Base-by-base conservation (phyloP, 2,888 invertebrate species). In the Pandemis corylana region DNA sequence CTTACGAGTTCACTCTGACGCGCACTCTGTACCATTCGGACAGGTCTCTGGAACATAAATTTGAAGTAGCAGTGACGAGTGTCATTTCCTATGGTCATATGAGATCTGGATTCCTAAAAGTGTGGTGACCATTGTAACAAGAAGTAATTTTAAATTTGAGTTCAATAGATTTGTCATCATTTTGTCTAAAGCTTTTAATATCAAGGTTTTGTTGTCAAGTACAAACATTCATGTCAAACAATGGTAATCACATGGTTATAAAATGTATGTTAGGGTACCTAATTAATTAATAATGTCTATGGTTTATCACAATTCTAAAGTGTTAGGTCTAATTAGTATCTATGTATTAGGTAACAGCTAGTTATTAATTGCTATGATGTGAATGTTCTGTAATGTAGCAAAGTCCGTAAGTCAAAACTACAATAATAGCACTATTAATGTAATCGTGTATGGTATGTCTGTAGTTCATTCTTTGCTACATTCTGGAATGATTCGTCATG, bases 1-100 rank as follows among this genome's bases (percentile, higher is more conserved):
- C 97, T 97, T 97, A 97, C 97, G 97, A 96, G 95, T 96, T 97
- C 93, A 97, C 95, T 96, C 97, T 96, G 95, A 97, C 96, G 96
- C 96, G 97, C 95, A 97, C 96, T 96, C 96, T 96, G 96, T 96
- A 97, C 96, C 96, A 96, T 95, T 97, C 96, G 94, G 96, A 96
- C 94, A 97, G 96, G 94, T 95, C 95, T 95, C 95, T 95, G 95
- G 87, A 95, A 95, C 93, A 95, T 89, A 95, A 94, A 94, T 90
- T 70, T 89, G 84, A 90, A 89, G 91, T 89, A 85, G 88, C 84
- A 87, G 90, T 92, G 91, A 91, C 83, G 88, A 86, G 86, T 89
- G 90, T 90, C 83, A 88, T 88, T 90, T 76, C 79, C 82, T 84
- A 81, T 72, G 65, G 72, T 66, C 62, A 75, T 66, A 28, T 41